phyloP scores from a whole-genome alignment of 2,113 vertebrate species.

The Camelus dromedarius region DNA sequence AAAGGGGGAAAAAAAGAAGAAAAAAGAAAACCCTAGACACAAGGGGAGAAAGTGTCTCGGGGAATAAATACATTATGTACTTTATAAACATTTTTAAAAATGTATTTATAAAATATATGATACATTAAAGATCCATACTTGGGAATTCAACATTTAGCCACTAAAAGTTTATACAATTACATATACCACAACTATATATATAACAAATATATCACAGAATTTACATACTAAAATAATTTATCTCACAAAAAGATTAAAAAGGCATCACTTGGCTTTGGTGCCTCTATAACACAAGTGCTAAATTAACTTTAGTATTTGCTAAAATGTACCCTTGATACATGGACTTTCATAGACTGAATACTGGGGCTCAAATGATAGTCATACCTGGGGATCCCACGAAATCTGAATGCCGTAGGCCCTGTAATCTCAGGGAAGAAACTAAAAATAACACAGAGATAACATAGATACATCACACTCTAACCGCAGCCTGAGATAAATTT shows the following conservation, averaged over 20 bases:
- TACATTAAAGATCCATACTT: background rate
- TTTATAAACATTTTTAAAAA: background rate
- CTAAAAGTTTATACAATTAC: background rate
- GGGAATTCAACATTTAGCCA: background rate
- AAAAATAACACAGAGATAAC: background rate
- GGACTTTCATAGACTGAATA: too few species aligned
- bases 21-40: background rate
- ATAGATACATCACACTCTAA: background rate
- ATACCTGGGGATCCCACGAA: background rate
- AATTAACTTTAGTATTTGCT: background rate
- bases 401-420: background rate
- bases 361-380: background rate
- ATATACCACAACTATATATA: background rate
- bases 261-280: background rate
- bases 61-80: background rate
- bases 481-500: background rate
- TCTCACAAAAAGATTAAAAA: background rate
- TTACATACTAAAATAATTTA: background rate
- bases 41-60: background rate
- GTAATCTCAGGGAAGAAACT: background rate
- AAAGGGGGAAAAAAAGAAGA: background rate
- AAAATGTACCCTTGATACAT: background rate
- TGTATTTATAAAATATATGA: background rate
- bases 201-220: too few species aligned
- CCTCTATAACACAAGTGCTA: background rate